Evolutionary conservation across 2,888 invertebrate genomes (phyloP), one percentile per base, ranked within the genome.

Genomic region (Ophonus ardosiacus): DNA sequence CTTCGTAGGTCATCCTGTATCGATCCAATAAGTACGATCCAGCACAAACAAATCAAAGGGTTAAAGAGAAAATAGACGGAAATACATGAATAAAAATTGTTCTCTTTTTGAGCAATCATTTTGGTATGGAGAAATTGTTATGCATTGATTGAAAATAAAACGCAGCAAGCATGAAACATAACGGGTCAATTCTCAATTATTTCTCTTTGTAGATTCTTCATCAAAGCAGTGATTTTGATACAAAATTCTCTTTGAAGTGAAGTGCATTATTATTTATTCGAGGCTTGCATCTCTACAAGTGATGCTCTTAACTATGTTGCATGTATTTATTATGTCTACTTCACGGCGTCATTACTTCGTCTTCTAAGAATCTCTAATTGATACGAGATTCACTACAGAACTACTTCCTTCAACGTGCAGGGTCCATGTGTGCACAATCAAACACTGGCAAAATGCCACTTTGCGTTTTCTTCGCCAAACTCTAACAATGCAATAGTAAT

Each of bases 231-330:
- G 43, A 74, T 74, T 74, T 43, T 43, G 71, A 40, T 74, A 43
- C 15, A 17, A 74, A 43, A 74, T 74, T 74, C 71, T 21, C 43
- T 74, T 74, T 74, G 71, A 74, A 74, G 71, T 74, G 71, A 74
- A 74, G 71, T 74, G 18, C 71, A 74, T 74, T 74, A 74, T 74
- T 74, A 74, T 74, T 74, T 74, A 74, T 74, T 74, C 71, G 10
- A 18, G n/a, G 71, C 43, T 74, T 74, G 71, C 43, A 43, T 21
- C 43, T 40, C 21, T 74, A 13, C 78, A 57, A 78, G 56, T 56
- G 56, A 78, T 57, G 78, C 24, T 78, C 57, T 78, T 78, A 74
- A 74, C 43, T 74, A 74, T 74, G 71, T 74, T 74, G 71, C 71
- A 74, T 74, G 43, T 74, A 74, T 74, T 74, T 74, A 74, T 74